Base-by-base conservation (phyloP, 2,888 invertebrate species). In the Ormyrus thymus region DNA sequence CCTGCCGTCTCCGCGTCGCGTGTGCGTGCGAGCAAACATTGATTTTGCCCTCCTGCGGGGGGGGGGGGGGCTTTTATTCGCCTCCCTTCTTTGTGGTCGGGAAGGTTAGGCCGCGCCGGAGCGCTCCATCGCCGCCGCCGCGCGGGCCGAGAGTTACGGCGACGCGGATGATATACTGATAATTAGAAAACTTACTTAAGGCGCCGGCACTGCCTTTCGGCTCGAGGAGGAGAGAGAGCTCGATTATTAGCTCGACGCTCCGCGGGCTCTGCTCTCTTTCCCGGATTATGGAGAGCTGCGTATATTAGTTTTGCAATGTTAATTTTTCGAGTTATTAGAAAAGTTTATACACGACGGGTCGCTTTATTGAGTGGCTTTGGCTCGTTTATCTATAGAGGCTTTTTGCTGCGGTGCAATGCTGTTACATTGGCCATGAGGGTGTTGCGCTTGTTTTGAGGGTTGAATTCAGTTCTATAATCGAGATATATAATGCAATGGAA, bases 141-240 rank as follows among this genome's bases (percentile, higher is more conserved):
- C 8, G 10, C 50, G 8, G 29, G 13, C 51, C 50, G 15, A 65
- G 70, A 71, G 71, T 66, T 75, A 71, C 56, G 66, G 43, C 29
- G 75, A 65, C 64, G 56, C 45, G 61, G 74, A 74, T 80, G 74
- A 80, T 80, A 74, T 77, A 80, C 70, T 80, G 74, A 74, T 80
- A 80, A 80, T 80, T 80, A 77, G 80, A 80, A 80, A 80, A 77
- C 70, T 80, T 77, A 80, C 77, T 80, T 77, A 80, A 77, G 75
- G 29, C 53, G 51, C 8, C 48, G 61, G 61, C 29, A 29, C 29
- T 61, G 59, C n/a, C 11, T 53, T 8, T 7, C 45, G n/a, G 58
- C 65, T 58, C 15, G 50, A 65, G 10, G 15, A 29, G 10, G 15
- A 1, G 10, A 15, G 2, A 8, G 51, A 29, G 78, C 7, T 70